Evolutionary conservation across 2,888 invertebrate genomes (phyloP).

Genomic region (Drosophila anomalata): DNA sequence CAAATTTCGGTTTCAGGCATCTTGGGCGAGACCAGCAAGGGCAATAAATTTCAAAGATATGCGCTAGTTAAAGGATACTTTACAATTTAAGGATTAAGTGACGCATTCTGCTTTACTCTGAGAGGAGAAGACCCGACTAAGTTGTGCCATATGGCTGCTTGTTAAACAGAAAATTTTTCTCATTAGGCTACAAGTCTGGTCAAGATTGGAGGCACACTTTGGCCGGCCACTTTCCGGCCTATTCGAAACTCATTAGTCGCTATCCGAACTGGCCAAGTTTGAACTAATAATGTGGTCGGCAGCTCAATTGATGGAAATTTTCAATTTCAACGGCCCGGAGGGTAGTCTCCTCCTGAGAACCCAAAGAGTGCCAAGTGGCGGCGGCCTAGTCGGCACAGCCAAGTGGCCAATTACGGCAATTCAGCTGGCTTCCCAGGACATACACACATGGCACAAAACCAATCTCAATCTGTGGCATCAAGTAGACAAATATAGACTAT

Average conservation of each 20-base stretch:
- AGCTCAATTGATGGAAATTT: constrained; percentile 66
- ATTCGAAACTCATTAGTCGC: constrained; percentile 75
- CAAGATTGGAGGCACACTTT: constrained; percentile 17
- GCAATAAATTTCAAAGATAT: constrained; percentile 15
- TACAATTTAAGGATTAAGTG: constrained; percentile 1
- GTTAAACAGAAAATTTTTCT: constrained; percentile 17
- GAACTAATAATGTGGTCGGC: constrained; percentile 69
- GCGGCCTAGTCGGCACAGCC: constrained; percentile 23
- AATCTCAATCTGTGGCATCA: constrained; percentile 73
- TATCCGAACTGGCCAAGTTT: constrained; percentile 48
- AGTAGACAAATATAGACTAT: constrained; percentile 75
- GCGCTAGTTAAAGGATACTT: background rate
- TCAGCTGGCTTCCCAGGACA: constrained; percentile 43
- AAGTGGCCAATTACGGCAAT: constrained; percentile 60
- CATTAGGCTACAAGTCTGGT: constrained; percentile 18
- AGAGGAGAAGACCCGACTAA: background rate
- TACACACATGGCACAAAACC: constrained; percentile 57
- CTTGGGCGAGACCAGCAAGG: constrained; percentile 5
- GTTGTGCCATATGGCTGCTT: constrained; percentile 7
- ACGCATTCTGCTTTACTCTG: too few species aligned
- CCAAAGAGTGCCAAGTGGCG: constrained; percentile 45
- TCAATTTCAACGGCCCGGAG: constrained; percentile 61
- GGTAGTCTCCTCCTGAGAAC: constrained; percentile 8
- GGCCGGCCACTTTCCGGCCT: constrained; percentile 55
- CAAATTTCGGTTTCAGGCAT: constrained; percentile 51